Base-by-base conservation (phyloP, 2,888 invertebrate genomes). In the Dynastes maya region DNA sequence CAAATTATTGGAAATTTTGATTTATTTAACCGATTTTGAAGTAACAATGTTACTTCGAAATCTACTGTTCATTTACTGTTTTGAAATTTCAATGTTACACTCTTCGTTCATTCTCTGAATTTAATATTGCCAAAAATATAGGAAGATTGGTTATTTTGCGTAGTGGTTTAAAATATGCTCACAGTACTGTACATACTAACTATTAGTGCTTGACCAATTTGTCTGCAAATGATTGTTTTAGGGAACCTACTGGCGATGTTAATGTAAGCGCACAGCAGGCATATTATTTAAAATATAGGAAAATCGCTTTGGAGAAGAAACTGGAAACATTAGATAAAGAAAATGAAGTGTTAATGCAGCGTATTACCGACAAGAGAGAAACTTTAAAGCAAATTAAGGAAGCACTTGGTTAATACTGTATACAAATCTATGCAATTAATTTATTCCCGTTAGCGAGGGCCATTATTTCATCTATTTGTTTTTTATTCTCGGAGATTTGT, bases 161-260 rank as follows among this genome's bases (percentile, higher is more conserved):
- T 32, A 32, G 5, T 5, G 5, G 32, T 32, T 32, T 32, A 32
- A 32, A 32, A 32, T 32, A 5, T 32, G 5, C 32, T 32, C 32
- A 32, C 5, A 32, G 32, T 32, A 4, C 5, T 5, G 4, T 32
- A 32, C 32, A 5, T 32, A 32, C 32, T 32, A 32, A 5, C 32
- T 32, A 32, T 32, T 32, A 5, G 32, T 4, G 3, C 32, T 32
- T 32, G 4, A 2, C 32, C 32, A 32, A 32, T 32, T 32, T 32
- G 5, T 5, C 32, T 32, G 32, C 32, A 32, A 32, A 32, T 32
- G 3, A 32, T 32, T 32, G 5, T 32, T 80, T 61, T 67, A 83
- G 83, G 83, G 78, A 82, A 72, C 82, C 83, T 16, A 77, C 75
- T 8, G 83, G 82, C 22, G 45, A 76, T 51, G 53, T 80, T 22